Base-by-base conservation (phyloP, 2,797 vertebrate genomes). In the Pelochelys cantorii region DNA sequence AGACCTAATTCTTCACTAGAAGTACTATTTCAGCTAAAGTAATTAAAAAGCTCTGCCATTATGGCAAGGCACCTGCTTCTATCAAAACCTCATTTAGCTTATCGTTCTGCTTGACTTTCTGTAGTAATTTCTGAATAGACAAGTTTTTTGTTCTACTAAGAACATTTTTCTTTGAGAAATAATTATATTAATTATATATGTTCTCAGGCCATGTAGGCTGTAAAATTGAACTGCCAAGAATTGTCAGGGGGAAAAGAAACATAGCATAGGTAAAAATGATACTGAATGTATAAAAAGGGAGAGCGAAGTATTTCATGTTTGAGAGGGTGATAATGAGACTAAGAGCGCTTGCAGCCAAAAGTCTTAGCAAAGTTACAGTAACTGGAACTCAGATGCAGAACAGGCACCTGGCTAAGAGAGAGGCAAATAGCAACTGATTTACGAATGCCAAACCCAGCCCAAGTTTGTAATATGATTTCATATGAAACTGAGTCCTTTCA, bases 401-500 rank as follows among this genome's bases (percentile, higher is more conserved):
- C 42, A 42, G 78, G 27, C 42, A 81, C 31, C 25, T 57, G 11
- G 57, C 37, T 17, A 20, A 93, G 90, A 95, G 11, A 94, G 95
- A 92, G 71, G 83, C 42, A 96, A 97, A 96, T 82, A 60, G 85
- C 91, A 14, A 52, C 65, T 92, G 48, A 31, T 87, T 79, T 60
- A 81, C 29, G 18, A 88, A 82, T 90, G 75, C 81, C 87, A 85
- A 96, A 93, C 29, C 81, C 86, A 94, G 82, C 57, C 79, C 84
- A 80, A 97, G 89, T 34, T 68, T 37, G 62, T 93, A 83, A 87
- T 95, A 88, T 88, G 60, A 91, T 96, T 93, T 91, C 55, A 71
- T 84, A 27, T n/a, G 83, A 92, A 91, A 96, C 87, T 93, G 90
- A 92, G 55, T 92, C 88, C 89, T 95, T 96, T 90, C 86, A 84